Base-by-base conservation (phyloP, 2,888 invertebrate species). In the Xestia rhomboidea region DNA sequence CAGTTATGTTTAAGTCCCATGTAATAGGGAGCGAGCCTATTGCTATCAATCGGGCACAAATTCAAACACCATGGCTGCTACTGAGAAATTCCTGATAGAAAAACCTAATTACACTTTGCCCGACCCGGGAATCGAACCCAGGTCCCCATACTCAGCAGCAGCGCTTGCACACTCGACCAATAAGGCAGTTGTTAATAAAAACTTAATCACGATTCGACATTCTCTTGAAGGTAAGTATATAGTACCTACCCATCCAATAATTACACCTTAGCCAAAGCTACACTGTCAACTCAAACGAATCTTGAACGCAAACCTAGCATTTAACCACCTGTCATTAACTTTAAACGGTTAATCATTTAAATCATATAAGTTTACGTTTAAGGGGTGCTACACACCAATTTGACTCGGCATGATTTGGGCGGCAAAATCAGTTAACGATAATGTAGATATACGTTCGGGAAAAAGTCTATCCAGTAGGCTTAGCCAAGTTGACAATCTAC, bases 281-380 rank as follows among this genome's bases (percentile, higher is more conserved):
- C 63, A 60, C 79, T 86, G 83, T 86, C 74, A 86, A 83, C 60
- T 62, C 34, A 6, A 49, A 57, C 24, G 44, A 21, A 57, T 41
- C 54, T 67, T 54, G 2, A 54, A 57, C 46, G 54, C 21, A 34
- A 72, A 54, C 51, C 60, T 84, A 78, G 78, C 51, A 83, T 73
- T 81, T 82, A 86, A 57, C 51, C 63, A 68, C n/a, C 68, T 82
- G 64, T 72, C 6, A 84, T 85, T 81, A 63, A 73, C 38, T 64
- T 21, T 85, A 84, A 84, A 60, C 60, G 49, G 82, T 49, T 68
- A 57, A 75, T 73, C 60, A 62, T 78, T 78, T 68, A 77, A 73
- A 60, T 57, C 62, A 21, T 64, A 64, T 21, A 64, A 15, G 1
- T 41, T 64, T 38, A 15, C 2, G 6, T n/a, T 63, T 64, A 64